phyloP scores from a whole-genome alignment of 2,113 vertebrate species.

The Saccopteryx leptura region DNA sequence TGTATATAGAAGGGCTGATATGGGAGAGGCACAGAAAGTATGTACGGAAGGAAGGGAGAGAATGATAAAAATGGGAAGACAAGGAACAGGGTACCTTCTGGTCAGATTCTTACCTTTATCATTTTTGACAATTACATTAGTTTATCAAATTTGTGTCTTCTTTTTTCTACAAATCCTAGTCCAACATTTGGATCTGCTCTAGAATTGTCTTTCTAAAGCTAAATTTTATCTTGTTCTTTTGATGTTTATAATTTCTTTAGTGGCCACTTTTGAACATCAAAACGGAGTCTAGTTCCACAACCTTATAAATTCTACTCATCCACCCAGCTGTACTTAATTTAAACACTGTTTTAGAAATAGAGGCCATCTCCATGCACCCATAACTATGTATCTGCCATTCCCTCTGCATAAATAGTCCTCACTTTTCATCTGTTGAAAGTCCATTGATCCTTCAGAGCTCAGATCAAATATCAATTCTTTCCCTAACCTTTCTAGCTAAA shows the following conservation, averaged over 20 bases:
- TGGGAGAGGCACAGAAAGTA: neutral
- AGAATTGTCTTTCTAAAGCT: neutral
- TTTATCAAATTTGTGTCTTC: neutral
- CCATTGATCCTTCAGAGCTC: neutral
- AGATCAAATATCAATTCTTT: neutral
- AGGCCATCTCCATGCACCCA: neutral
- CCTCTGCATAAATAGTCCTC: neutral
- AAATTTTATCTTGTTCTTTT: neutral
- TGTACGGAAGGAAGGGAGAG: neutral
- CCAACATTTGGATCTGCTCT: neutral
- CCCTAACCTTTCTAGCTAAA: neutral
- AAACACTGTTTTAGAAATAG: neutral
- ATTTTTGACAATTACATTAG: neutral
- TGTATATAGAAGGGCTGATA: neutral
- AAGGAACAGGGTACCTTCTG: rapidly evolving
- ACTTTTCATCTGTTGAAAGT: neutral
- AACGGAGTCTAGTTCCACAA: neutral
- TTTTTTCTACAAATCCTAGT: neutral
- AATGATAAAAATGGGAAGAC: neutral
- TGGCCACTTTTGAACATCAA: neutral
- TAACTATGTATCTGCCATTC: neutral
- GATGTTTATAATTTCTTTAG: neutral
- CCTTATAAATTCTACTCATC: no score
- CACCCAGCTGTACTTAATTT: neutral
- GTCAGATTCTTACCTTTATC: neutral